These are phyloP conservation scores for Aurelia sp. DNA, from an alignment of 30 jellyfish, hydroid and myxozoan genomes.

Conservation along the genomic window DNA sequence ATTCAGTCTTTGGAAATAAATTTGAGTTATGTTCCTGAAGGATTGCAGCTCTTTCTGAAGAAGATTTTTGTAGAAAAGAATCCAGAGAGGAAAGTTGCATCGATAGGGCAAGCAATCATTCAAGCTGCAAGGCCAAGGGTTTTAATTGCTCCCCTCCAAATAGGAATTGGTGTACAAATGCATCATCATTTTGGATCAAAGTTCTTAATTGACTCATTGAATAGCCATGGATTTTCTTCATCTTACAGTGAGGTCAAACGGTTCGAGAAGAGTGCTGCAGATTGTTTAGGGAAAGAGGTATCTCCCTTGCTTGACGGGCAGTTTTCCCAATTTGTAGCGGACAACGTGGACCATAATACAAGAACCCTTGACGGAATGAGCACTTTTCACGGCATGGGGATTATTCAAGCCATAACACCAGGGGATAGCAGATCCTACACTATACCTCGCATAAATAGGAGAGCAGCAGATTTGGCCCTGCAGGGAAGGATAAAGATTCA, in stretches of 20 bases:
- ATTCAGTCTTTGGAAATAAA: neutral
- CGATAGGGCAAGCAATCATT: slow-evolving; percentile 61
- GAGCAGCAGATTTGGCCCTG: neutral
- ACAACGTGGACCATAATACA: slow-evolving; percentile 63
- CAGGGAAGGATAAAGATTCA: neutral
- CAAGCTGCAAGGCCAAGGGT: slow-evolving; percentile 43
- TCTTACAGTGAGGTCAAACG: slow-evolving; percentile 57
- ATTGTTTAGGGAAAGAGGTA: slow-evolving; percentile 5
- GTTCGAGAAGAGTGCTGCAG: slow-evolving; percentile 18
- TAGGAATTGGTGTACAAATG: slow-evolving; percentile 22
- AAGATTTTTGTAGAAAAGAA: neutral
- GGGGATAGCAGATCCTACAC: neutral
- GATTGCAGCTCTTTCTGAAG: slow-evolving; percentile 11
- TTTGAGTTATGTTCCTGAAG: neutral
- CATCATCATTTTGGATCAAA: slow-evolving; percentile 39
- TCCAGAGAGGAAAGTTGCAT: slow-evolving; percentile 1
- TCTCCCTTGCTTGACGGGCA: slow-evolving; percentile 30
- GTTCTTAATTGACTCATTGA: slow-evolving; percentile 27
- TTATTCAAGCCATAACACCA: slow-evolving; percentile 39
- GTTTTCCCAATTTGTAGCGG: slow-evolving; percentile 60
- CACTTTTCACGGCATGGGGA: slow-evolving; percentile 73
- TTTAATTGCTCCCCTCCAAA: slow-evolving; percentile 19
- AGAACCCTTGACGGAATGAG: slow-evolving; percentile 62
- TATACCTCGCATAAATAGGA: slow-evolving; percentile 29
- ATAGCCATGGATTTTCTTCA: slow-evolving; percentile 45